phyloP scores from a whole-genome alignment of 2,113 vertebrate genomes.

The Hippocampus mohnikei region DNA sequence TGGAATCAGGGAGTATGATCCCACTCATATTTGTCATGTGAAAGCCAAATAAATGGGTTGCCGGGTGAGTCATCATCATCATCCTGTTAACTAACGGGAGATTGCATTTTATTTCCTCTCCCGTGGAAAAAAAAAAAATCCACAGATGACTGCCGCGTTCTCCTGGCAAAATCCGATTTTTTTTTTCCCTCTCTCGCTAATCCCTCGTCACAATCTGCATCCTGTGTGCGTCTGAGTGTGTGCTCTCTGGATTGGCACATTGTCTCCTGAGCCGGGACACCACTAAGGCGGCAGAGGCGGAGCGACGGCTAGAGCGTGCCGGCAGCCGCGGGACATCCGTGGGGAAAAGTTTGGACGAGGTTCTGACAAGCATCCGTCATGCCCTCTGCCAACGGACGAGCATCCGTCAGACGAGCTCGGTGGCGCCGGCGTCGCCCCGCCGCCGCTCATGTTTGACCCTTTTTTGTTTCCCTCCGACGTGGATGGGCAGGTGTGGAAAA shows the following conservation, averaged over 20 bases:
- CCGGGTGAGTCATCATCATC: slow-evolving; percentile 18
- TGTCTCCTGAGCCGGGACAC: slow-evolving; percentile 35
- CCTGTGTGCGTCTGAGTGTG: slow-evolving; percentile 54
- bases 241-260: slow-evolving; percentile 37
- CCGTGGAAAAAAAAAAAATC: slow-evolving; percentile 47
- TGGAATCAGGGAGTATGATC: background rate
- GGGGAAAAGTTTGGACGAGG: slow-evolving; percentile 51
- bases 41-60: slow-evolving; percentile 17
- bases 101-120: slow-evolving; percentile 67
- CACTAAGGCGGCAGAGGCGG: slow-evolving; percentile 33
- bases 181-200: slow-evolving; percentile 79
- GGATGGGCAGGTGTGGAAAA: slow-evolving; percentile 46
- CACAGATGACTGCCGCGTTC: slow-evolving; percentile 81
- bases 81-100: slow-evolving; percentile 66
- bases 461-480: slow-evolving; percentile 31
- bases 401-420: slow-evolving; percentile 40
- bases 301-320: slow-evolving; percentile 4
- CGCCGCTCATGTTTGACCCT: slow-evolving; percentile 43
- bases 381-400: slow-evolving; percentile 48
- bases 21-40: background rate
- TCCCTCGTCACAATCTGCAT: slow-evolving; percentile 87
- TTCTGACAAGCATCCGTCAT: slow-evolving; percentile 48
- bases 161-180: slow-evolving; percentile 91
- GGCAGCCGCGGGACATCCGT: slow-evolving; percentile 45
- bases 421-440: slow-evolving; percentile 35